Evolutionary conservation across 1,140 invertebrate species (phyloP).

Genomic region (Oryzaephilus surinamensis): DNA sequence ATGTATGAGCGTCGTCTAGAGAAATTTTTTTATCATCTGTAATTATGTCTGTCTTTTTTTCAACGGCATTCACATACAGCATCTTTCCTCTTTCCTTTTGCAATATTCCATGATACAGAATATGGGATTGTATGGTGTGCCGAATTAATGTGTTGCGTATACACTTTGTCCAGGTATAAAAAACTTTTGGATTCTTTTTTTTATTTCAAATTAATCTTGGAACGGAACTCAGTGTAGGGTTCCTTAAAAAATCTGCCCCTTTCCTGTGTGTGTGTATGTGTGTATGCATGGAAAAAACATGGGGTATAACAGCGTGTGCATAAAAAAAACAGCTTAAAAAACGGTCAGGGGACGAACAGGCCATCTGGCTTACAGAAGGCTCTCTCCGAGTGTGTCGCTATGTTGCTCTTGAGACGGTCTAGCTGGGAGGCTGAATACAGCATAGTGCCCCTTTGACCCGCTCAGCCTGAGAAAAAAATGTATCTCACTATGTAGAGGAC

Average conservation of each 20-base stretch:
- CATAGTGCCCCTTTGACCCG: conserved; percentile 24
- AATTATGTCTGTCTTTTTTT: conserved; percentile 1
- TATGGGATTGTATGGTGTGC: conserved; percentile 20
- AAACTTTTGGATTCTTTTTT: conserved; percentile 19
- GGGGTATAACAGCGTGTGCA: conserved; percentile 27
- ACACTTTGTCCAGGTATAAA: conserved; percentile 30
- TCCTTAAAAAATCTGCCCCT: conserved; percentile 35
- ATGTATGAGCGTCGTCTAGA: conserved; percentile 3
- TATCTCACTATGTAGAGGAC: too few relatives aligned
- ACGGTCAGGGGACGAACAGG: conserved; percentile 31
- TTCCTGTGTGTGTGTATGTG: conserved; percentile 22
- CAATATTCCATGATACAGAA: too few relatives aligned
- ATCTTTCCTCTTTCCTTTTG: conserved; percentile 10
- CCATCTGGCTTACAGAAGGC: conserved; percentile 32
- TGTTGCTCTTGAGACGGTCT: conserved; percentile 25
- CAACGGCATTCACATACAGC: background rate
- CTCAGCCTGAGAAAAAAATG: conserved; percentile 20
- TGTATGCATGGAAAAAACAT: conserved; percentile 20
- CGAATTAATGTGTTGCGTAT: conserved; percentile 28
- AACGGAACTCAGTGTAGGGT: conserved; percentile 33
- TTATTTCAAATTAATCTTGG: conserved; percentile 30
- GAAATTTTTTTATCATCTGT: too few relatives aligned
- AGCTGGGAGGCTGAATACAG: conserved; percentile 24
- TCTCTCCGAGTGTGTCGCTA: too few relatives aligned
- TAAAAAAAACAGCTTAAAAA: conserved; percentile 34